Evolutionary conservation across 1,140 invertebrate genomes (phyloP).

Genomic region (Bombus vancouverensis): DNA sequence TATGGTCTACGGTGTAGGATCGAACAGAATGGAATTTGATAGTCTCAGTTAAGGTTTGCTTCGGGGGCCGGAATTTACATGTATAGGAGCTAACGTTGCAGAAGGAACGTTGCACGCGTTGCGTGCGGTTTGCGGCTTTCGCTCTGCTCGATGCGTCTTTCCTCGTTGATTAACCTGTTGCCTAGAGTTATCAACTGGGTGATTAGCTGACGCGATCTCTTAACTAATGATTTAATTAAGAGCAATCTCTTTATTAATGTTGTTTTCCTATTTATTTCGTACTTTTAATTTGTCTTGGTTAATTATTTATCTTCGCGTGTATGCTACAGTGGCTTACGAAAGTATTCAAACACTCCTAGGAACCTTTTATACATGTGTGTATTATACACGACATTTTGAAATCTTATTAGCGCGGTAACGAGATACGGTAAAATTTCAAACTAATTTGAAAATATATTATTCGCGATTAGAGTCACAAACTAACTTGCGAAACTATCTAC

Average conservation of each 20-base stretch:
- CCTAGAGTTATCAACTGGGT: neutral
- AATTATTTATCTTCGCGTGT: neutral
- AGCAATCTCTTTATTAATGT: neutral
- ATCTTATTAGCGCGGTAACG: no score
- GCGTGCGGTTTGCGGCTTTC: neutral
- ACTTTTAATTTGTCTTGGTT: neutral
- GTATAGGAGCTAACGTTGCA: neutral
- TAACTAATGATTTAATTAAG: neutral
- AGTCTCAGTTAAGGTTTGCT: neutral
- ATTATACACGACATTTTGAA: no score
- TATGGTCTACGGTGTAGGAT: neutral
- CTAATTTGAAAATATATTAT: no score
- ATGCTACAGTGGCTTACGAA: no score
- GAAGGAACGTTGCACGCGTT: neutral
- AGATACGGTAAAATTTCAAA: no score
- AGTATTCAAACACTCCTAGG: no score
- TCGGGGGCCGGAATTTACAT: neutral
- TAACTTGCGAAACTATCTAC: neutral
- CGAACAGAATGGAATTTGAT: neutral
- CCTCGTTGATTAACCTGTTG: constrained; percentile 1
- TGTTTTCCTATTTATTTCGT: neutral
- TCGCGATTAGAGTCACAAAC: neutral
- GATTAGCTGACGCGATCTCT: neutral
- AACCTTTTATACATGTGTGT: no score
- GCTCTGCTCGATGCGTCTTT: neutral